Evolutionary conservation across 2,888 invertebrate genomes (phyloP), one percentile per base, ranked within the genome.

Genomic region (Idaea dimidiata): DNA sequence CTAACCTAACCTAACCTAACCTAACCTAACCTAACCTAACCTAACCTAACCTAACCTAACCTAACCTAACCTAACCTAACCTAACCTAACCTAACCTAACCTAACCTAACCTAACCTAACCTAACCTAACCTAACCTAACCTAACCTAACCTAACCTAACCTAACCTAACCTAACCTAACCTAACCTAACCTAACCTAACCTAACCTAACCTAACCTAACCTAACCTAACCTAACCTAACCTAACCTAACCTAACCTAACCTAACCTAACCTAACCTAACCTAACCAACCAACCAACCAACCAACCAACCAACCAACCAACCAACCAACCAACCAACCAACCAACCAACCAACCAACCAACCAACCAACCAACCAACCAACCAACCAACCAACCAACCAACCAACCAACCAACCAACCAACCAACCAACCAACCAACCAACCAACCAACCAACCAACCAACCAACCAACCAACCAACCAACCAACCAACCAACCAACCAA

Each of bases 171-270:
- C 62, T 67, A 65, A 65, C 63, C 63, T 64, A 67, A 67, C 63
- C 62, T 64, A 65, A 67, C 66, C 63, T 64, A 67, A 65, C 67
- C 67, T 67, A 67, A 67, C 67, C 67, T 67, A 67, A 67, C 66
- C 67, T 64, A 70, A 68, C 70, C 66, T 67, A 70, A 70, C 68
- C 71, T 71, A 71, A 71, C 71, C 68, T 69, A 71, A 69, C 71
- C 71, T 71, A 71, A 71, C 71, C 71, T 71, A 68, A 68, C 68
- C 70, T 70, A 70, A 70, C 70, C 68, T 70, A 68, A 63, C 63
- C 61, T 64, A 64, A 64, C 63, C 64, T 64, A 66, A 62, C 69
- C 65, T 66, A 69, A 67, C 71, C 66, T 67, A 71, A 69, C 69
- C 68, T 69, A 71, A n/a, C n/a, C n/a, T n/a, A n/a, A n/a, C n/a